Base-by-base conservation (phyloP, 2,888 invertebrate genomes). In the Lithosia quadra region DNA sequence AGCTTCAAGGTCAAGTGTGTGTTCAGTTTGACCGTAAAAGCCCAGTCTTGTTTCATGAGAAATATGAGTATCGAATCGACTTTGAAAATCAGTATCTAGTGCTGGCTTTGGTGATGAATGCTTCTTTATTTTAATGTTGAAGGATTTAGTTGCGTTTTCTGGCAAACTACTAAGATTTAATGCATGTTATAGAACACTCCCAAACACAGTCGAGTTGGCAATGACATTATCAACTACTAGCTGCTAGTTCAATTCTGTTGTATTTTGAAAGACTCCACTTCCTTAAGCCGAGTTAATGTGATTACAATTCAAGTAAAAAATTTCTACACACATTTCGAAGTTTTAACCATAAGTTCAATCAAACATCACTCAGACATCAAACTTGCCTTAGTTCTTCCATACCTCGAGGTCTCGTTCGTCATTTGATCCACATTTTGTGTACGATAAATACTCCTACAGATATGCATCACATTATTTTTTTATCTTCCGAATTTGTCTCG, bases 1-100 rank as follows among this genome's bases (percentile, higher is more conserved):
- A 76, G 81, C 81, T 77, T 87, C 93, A 93, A 93, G 93, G 92
- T 87, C 90, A 84, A 28, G 65, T 69, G 76, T 81, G 83, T 84
- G 78, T n/a, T 78, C 81, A 75, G 70, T 85, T 89, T 91, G 92
- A 90, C 92, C 92, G 82, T 92, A 91, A 91, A 91, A 90, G 87
- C 61, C 56, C 82, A 82, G 86, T 86, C 85, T 80, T 81, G 80
- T 87, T 84, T 84, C 84, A 77, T 63, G 63, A 67, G 82, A 86
- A 86, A 88, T 84, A 39, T 24, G 80, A 61, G 13, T 43, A 43
- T 43, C 43, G 13, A 84, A 84, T 90, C 86, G 65, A 56, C n/a
- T 63, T 67, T 65, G 69, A 73, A 75, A 86, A 83, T 74, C 72
- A 68, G 59, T 69, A 73, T 75, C 68, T 71, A 58, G 58, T 72